Percentiles rank a stretch among this genome's conserved stretches.
Evolutionary conservation across 2,113 vertebrate species (phyloP).

Genomic region (Astur gentilis): DNA sequence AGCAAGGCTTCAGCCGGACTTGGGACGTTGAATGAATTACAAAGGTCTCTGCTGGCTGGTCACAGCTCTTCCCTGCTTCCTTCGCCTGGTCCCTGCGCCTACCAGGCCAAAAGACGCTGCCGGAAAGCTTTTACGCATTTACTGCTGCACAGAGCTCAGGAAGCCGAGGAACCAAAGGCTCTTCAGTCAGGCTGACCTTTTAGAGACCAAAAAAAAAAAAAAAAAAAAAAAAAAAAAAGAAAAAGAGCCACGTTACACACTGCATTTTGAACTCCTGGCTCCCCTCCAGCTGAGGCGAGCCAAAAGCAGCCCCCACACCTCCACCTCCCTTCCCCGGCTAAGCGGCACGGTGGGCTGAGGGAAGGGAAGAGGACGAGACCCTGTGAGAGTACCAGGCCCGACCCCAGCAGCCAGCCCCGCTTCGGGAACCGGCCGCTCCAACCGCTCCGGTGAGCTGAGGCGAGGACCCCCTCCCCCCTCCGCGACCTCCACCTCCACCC

Average conservation of each 20-base stretch:
- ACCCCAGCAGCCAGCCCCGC: background rate
- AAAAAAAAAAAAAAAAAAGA: too few species aligned
- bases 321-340: background rate
- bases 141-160: background rate
- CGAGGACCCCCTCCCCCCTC: background rate
- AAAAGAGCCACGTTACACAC: background rate
- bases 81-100: background rate
- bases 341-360: background rate
- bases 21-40: accelerated
- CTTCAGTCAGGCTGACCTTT: background rate
- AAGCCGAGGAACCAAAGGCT: background rate
- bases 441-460: too few species aligned
- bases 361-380: background rate
- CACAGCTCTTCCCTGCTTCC: background rate
- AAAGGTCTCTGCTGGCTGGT: accelerated
- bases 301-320: too few species aligned
- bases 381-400: background rate
- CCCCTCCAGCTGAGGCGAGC: background rate
- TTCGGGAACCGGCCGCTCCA: background rate
- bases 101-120: background rate
- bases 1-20: background rate
- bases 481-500: too few species aligned
- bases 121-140: background rate
- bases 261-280: accelerated
- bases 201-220: background rate